phyloP scores from a whole-genome alignment of 2,888 invertebrate species.

The Mythimna loreyi region DNA sequence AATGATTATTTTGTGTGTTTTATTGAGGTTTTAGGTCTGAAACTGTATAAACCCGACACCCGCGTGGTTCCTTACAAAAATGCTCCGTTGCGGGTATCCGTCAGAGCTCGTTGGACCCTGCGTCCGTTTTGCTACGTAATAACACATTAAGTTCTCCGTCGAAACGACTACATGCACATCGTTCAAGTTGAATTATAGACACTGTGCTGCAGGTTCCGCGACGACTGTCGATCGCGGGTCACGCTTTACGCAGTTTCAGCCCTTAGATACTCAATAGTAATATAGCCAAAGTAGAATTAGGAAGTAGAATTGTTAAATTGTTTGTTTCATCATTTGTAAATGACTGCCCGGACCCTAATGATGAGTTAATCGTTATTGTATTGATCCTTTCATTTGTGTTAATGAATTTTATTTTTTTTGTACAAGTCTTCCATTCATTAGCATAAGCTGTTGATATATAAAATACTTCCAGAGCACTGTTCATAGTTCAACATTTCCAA shows the following conservation, averaged over 20 bases:
- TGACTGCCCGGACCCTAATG: not conserved
- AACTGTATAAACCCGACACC: too few relatives aligned
- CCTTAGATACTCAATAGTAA: not conserved
- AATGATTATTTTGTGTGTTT: conserved; percentile 7
- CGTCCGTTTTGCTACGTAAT: too few relatives aligned
- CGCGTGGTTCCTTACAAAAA: too few relatives aligned
- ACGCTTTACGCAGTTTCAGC: too few relatives aligned
- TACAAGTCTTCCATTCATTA: conserved; percentile 32
- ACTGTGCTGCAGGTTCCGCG: too few relatives aligned
- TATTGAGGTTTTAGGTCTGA: conserved; percentile 5
- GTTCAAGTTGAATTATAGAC: too few relatives aligned
- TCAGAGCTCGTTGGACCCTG: too few relatives aligned
- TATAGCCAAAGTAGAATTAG: conserved; percentile 26
- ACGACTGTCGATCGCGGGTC: too few relatives aligned
- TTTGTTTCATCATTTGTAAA: not conserved
- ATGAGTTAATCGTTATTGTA: not conserved
- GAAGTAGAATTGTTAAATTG: conserved; percentile 6
- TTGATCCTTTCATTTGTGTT: not conserved
- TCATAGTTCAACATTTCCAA: not conserved
- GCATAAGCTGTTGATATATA: conserved; percentile 14
- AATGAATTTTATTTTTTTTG: not conserved
- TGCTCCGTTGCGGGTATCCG: too few relatives aligned
- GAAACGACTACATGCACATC: too few relatives aligned
- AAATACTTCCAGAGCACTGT: conserved; percentile 11
- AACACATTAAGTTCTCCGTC: too few relatives aligned